These are phyloP conservation scores for Tetrax tetrax DNA, from an alignment of 2,113 vertebrate genomes.

Conservation along the genomic window DNA sequence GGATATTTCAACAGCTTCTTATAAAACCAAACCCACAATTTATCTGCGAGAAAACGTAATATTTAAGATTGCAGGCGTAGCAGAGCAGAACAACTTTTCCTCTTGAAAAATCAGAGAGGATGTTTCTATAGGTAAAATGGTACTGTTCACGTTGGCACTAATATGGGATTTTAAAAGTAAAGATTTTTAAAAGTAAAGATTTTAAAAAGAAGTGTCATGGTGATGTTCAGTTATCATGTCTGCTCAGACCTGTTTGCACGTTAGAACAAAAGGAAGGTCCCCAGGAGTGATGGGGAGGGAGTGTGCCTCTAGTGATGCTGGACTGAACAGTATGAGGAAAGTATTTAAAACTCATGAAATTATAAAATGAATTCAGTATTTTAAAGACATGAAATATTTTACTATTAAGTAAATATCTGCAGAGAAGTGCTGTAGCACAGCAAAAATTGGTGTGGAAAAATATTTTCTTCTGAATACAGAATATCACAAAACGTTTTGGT, in stretches of 20 bases:
- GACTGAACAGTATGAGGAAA: background rate
- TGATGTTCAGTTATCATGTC: no score
- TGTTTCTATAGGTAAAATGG: background rate
- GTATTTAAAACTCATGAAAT: background rate
- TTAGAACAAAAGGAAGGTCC: background rate
- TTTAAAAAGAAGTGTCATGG: background rate
- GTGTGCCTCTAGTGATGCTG: background rate
- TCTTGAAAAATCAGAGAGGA: background rate
- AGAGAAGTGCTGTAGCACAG: background rate
- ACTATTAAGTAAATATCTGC: background rate
- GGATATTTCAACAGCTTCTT: background rate
- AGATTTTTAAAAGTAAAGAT: no score
- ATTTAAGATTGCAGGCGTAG: background rate
- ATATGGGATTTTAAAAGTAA: background rate
- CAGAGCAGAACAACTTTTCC: background rate
- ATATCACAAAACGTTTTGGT: background rate
- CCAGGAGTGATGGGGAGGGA: background rate
- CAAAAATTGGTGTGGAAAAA: background rate
- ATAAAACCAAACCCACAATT: background rate
- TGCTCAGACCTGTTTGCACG: background rate
- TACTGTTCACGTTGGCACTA: background rate
- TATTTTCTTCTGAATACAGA: background rate
- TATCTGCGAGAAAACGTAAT: background rate
- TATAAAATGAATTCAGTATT: background rate
- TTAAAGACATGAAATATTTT: background rate